These are phyloP conservation scores for Ormyrus nitidulus DNA, from an alignment of 2,888 invertebrate genomes.

Conservation along the genomic window DNA sequence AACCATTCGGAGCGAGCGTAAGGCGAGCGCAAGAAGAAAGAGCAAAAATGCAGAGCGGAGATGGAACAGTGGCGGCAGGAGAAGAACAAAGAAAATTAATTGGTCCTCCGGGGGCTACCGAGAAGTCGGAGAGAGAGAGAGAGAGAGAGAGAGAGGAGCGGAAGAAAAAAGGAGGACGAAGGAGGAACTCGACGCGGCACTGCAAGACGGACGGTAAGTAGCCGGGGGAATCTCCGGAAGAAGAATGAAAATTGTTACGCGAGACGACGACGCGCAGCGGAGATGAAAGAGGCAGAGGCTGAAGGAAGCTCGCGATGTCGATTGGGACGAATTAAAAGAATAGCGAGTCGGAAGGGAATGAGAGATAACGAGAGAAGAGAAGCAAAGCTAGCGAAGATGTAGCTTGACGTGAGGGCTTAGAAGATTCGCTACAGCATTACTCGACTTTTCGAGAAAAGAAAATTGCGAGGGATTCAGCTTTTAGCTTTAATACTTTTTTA, in stretches of 20 bases:
- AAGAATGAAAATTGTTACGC: slow-evolving; percentile 56
- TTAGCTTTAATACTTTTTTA: slow-evolving; percentile 6
- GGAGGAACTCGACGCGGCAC: neutral
- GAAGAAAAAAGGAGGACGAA: neutral
- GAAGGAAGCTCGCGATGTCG: slow-evolving; percentile 33
- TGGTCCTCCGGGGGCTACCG: slow-evolving; percentile 42
- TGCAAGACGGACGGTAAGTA: slow-evolving; percentile 52
- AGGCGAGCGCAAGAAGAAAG: neutral
- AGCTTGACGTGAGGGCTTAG: slow-evolving; percentile 11
- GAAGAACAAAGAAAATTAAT: slow-evolving; percentile 55
- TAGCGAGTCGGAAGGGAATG: slow-evolving; percentile 11
- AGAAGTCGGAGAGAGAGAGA: neutral
- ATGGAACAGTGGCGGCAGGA: slow-evolving; percentile 1
- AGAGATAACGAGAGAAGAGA: neutral
- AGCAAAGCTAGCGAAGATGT: slow-evolving; percentile 14
- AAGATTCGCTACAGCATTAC: slow-evolving; percentile 1
- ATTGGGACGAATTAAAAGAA: slow-evolving; percentile 53
- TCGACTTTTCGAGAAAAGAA: slow-evolving; percentile 27
- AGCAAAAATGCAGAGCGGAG: neutral
- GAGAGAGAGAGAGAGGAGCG: neutral
- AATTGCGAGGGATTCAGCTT: slow-evolving; percentile 22
- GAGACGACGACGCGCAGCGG: slow-evolving; percentile 28
- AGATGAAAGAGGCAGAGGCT: neutral
- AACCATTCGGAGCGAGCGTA: neutral
- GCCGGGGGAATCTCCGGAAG: slow-evolving; percentile 51